A percentile compares a stretch with the other conserved stretches of the same genome.
phyloP scores from a whole-genome alignment of 2,797 vertebrate species.

The Austrolebias charrua region DNA sequence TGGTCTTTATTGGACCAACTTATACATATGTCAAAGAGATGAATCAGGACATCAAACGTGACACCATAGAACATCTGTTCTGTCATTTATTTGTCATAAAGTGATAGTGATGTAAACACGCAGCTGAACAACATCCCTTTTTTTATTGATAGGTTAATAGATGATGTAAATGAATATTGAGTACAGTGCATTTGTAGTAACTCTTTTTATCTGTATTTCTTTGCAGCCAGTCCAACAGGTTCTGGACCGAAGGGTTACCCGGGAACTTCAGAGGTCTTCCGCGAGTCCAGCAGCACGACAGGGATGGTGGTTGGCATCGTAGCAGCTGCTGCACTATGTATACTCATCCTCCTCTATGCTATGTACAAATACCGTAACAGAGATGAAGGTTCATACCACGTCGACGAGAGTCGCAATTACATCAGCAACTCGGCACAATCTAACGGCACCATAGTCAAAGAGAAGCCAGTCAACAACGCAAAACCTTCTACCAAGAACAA shows the following conservation, averaged over 20 bases:
- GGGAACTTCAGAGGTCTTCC: slow-evolving; percentile 88
- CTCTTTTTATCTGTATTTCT: slow-evolving; percentile 39
- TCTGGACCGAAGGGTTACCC: slow-evolving; percentile 86
- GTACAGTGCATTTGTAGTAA: slow-evolving; percentile 24
- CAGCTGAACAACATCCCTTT: slow-evolving; percentile 14
- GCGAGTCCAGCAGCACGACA: slow-evolving; percentile 95
- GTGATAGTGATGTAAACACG: slow-evolving; percentile 35
- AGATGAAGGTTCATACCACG: slow-evolving; percentile 96
- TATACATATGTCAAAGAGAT: slow-evolving; percentile 69
- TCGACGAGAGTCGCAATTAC: slow-evolving; percentile 99
- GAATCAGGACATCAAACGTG: slow-evolving; percentile 68
- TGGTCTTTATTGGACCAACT: slow-evolving; percentile 55
- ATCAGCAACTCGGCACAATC: slow-evolving; percentile 99
- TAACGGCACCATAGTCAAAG: slow-evolving; percentile 95
- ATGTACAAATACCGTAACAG: slow-evolving; percentile 99
- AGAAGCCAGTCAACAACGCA: slow-evolving; percentile 90
- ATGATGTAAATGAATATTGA: slow-evolving; percentile 1
- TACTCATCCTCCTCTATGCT: slow-evolving; percentile 98
- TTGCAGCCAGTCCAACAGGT: slow-evolving; percentile 91
- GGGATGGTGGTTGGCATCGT: slow-evolving; percentile 99
- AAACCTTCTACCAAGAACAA: slow-evolving; percentile 95
- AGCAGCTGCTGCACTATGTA: slow-evolving; percentile 93
- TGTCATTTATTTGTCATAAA: slow-evolving; percentile 20
- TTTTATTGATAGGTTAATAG: background rate
- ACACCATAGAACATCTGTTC: too few relatives aligned